A percentile compares a stretch with the other conserved stretches of the same genome.
Conservation (phyloP, 2,888 invertebrate genomes). For the Cantharis rustica region DNA sequence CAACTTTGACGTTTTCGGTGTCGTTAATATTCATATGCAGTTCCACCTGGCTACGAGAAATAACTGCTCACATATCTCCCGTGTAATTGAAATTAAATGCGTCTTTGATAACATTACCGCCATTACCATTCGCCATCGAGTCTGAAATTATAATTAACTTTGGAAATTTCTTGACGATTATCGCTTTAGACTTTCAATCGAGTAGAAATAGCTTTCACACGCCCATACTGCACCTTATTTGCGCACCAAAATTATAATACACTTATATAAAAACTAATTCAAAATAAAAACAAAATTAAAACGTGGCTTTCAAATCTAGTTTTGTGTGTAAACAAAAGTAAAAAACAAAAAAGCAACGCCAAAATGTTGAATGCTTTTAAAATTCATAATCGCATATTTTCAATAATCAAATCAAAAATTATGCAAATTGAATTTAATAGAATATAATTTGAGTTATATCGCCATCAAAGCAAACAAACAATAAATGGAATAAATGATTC, state of each 20-base stretch:
- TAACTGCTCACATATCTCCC: constrained; percentile 45
- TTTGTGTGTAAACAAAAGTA: neutral
- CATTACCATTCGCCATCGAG: constrained; percentile 35
- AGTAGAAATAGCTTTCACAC: constrained; percentile 23
- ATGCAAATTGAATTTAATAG: constrained; percentile 26
- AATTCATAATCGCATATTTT: neutral
- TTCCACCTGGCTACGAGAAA: constrained; percentile 47
- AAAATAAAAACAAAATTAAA: too few species aligned
- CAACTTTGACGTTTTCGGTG: constrained; percentile 54
- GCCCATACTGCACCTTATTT: constrained; percentile 13
- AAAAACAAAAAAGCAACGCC: neutral
- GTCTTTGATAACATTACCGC: constrained; percentile 39
- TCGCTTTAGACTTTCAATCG: constrained; percentile 21
- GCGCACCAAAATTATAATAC: neutral
- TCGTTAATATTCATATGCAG: constrained; percentile 54
- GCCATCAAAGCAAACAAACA: constrained; percentile 36
- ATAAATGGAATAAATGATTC: constrained; percentile 38
- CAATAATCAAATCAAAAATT: constrained; percentile 14
- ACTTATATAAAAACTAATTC: neutral
- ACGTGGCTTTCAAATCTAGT: too few species aligned
- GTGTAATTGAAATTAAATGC: constrained; percentile 49
- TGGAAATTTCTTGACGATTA: constrained; percentile 22
- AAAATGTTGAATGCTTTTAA: too few species aligned
- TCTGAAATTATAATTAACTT: constrained; percentile 46
- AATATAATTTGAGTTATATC: constrained; percentile 37